A percentile compares a stretch with the other conserved stretches of the same genome.
These are phyloP conservation scores for Andrena marginata DNA, from an alignment of 2,888 invertebrate genomes.

Conservation along the genomic window DNA sequence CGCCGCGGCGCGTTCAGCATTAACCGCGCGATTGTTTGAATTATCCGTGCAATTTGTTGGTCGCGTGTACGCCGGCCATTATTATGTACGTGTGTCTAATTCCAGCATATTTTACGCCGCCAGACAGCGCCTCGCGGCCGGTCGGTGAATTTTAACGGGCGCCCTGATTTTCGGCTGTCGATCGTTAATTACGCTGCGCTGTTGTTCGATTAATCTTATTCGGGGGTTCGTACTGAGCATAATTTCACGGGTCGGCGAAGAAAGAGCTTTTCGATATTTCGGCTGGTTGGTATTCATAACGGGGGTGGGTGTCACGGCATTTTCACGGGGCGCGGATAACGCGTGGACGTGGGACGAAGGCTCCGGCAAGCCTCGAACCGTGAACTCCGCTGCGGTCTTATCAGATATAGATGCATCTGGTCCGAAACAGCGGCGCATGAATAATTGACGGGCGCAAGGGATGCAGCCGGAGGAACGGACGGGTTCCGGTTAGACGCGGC, in stretches of 20 bases:
- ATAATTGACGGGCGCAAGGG: slow-evolving; percentile 24
- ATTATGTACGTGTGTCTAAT: slow-evolving; percentile 45
- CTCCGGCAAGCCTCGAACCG: background rate
- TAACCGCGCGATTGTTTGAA: slow-evolving; percentile 62
- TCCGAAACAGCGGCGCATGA: slow-evolving; percentile 11
- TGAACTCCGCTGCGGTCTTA: background rate
- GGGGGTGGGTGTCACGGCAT: background rate
- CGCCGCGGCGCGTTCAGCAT: slow-evolving; percentile 28
- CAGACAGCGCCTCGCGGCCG: slow-evolving; percentile 28
- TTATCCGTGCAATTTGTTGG: slow-evolving; percentile 60
- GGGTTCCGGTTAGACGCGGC: slow-evolving; percentile 9
- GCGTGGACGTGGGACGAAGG: background rate
- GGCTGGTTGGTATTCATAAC: slow-evolving; percentile 12
- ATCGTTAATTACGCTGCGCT: slow-evolving; percentile 44
- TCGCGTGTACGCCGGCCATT: slow-evolving; percentile 9
- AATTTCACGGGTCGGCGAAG: background rate
- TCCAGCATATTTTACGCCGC: slow-evolving; percentile 34
- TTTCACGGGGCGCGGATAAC: background rate
- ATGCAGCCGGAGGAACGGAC: slow-evolving; percentile 53
- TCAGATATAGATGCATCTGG: slow-evolving; percentile 1
- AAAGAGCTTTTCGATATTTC: background rate
- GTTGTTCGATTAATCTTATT: slow-evolving; percentile 22
- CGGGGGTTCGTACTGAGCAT: background rate
- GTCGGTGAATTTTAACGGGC: slow-evolving; percentile 54
- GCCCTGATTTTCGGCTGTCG: slow-evolving; percentile 30